phyloP scores from a whole-genome alignment of 2,113 vertebrate genomes.

The Epinephelus cyanopodus region DNA sequence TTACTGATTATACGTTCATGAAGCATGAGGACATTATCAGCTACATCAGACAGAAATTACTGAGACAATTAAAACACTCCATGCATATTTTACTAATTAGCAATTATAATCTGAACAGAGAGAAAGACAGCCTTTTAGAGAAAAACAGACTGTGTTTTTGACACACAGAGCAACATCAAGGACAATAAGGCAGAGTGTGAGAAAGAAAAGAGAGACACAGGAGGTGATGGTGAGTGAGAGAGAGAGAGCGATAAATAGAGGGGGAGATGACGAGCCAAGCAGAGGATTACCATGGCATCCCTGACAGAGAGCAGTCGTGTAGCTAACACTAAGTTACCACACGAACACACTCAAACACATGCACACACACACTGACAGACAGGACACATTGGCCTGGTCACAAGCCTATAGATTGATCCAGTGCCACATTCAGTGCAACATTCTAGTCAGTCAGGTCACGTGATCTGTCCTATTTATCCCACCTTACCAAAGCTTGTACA shows the following conservation, averaged over 20 bases:
- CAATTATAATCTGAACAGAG: conserved; percentile 6
- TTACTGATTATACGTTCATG: background rate
- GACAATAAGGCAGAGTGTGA: conserved; percentile 15
- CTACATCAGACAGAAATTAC: background rate
- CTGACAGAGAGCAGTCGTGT: conserved; percentile 58
- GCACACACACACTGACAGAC: background rate
- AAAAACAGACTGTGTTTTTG: conserved; percentile 25
- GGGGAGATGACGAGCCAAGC: conserved; percentile 37
- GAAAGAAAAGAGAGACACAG: conserved; percentile 28
- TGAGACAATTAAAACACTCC: conserved; percentile 5
- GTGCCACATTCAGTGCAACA: conserved; percentile 44
- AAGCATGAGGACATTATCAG: background rate
- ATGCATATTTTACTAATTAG: conserved; percentile 11
- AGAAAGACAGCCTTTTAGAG: background rate
- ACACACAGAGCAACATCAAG: conserved; percentile 16
- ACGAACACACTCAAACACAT: conserved; percentile 26
- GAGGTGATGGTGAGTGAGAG: conserved; percentile 16
- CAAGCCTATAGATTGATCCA: conserved; percentile 57
- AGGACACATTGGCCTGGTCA: conserved; percentile 39
- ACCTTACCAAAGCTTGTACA: conserved; percentile 12
- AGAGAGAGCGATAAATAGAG: conserved; percentile 12
- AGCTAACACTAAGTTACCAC: conserved; percentile 61
- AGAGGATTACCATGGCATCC: conserved; percentile 65
- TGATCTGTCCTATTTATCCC: conserved; percentile 51
- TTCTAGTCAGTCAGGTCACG: conserved; percentile 50